phyloP scores from a whole-genome alignment of 2,113 vertebrate species.

The Paradoxurus hermaphroditus region DNA sequence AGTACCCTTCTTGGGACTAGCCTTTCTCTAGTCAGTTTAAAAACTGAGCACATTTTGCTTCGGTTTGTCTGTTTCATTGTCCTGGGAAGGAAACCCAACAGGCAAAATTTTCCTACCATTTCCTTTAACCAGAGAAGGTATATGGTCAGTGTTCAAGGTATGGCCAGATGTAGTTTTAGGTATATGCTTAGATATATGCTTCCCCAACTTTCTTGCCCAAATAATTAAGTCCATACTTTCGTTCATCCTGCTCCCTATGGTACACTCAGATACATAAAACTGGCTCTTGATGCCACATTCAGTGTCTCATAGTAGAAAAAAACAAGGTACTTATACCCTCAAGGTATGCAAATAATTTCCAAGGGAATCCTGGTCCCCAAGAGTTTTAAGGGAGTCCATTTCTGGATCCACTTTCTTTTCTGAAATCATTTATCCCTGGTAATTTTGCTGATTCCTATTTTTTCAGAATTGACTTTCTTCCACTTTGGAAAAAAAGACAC shows the following conservation, averaged over 20 bases:
- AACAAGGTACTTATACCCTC: not conserved
- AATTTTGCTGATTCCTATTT: not conserved
- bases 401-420: not conserved
- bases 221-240: not conserved
- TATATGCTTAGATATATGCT: not conserved
- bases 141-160: no score
- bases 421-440: not conserved
- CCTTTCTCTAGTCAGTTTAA: not conserved
- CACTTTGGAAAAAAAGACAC: not conserved
- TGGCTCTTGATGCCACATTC: not conserved
- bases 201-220: not conserved
- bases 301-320: not conserved
- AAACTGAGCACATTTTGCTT: not conserved
- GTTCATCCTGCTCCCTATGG: not conserved
- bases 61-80: not conserved
- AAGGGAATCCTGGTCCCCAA: not conserved
- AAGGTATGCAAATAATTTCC: not conserved
- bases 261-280: not conserved
- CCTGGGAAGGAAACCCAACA: not conserved
- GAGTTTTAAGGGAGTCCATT: not conserved
- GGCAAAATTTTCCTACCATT: not conserved
- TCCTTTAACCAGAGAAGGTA: not conserved
- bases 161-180: not conserved
- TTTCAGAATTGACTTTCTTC: not conserved
- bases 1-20: not conserved